phyloP scores from a whole-genome alignment of 1,140 invertebrate genomes.

The Latrodectus geometricus region DNA sequence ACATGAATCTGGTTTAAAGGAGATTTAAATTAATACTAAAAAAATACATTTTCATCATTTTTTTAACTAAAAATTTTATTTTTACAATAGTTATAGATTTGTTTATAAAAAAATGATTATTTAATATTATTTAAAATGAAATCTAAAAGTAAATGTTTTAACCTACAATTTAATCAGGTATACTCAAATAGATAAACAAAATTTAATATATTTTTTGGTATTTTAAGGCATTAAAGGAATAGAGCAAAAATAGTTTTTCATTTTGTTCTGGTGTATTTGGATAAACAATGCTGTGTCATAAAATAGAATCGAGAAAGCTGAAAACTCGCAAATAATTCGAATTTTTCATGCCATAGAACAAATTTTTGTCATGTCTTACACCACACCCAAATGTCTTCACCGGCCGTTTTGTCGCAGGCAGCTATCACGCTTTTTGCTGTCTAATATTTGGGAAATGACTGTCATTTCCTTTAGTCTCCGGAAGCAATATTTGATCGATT shows the following conservation, averaged over 20 bases:
- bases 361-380: background rate
- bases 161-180: no score
- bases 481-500: constrained; percentile 41
- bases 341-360: background rate
- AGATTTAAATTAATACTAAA: no score
- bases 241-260: background rate
- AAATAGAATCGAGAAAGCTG: background rate
- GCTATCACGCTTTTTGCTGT: background rate
- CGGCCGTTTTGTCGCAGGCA: no score
- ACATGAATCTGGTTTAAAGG: no score
- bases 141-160: no score
- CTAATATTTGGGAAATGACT: constrained; percentile 13
- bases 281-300: background rate
- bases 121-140: no score
- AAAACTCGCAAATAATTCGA: background rate
- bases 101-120: no score
- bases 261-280: background rate
- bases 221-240: background rate
- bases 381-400: background rate
- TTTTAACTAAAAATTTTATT: no score
- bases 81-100: no score
- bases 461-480: constrained; percentile 13
- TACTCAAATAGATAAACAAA: no score
- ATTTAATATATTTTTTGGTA: background rate
- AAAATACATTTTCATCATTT: no score